phyloP scores from a whole-genome alignment of 2,888 invertebrate genomes.

The Pollenia amentaria region DNA sequence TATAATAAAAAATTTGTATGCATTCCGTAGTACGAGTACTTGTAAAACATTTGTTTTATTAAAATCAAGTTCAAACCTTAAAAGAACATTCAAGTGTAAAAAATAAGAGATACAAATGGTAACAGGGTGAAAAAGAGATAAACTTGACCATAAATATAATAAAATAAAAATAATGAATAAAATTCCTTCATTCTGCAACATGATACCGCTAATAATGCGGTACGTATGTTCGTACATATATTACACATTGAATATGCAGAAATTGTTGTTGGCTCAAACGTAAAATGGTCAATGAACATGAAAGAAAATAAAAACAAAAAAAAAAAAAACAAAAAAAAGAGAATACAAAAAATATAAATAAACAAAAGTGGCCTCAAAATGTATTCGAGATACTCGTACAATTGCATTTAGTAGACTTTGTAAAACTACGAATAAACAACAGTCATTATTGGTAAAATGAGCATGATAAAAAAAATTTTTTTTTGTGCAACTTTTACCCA shows the following conservation, averaged over 20 bases:
- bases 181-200: slow-evolving; percentile 27
- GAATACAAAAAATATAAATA: slow-evolving; percentile 9
- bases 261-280: slow-evolving; percentile 39
- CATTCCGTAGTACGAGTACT: not conserved
- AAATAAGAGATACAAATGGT: not conserved
- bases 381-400: not conserved
- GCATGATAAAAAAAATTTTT: not conserved
- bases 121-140: not conserved
- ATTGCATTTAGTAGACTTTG: slow-evolving; percentile 9
- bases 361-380: slow-evolving; percentile 12
- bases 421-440: slow-evolving; percentile 3
- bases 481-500: not conserved
- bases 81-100: slow-evolving; percentile 35
- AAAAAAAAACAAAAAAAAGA: slow-evolving; percentile 34
- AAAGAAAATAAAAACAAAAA: not conserved
- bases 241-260: slow-evolving; percentile 46
- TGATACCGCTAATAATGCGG: slow-evolving; percentile 34
- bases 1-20: not conserved
- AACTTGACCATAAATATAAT: slow-evolving; percentile 41
- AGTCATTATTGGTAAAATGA: slow-evolving; percentile 21
- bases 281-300: slow-evolving; percentile 58
- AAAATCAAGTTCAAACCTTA: slow-evolving; percentile 34
- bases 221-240: not conserved
- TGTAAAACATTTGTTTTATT: not conserved
- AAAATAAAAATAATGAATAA: slow-evolving; percentile 23